phyloP scores from a whole-genome alignment of 2,113 vertebrate species.

The Pelvicachromis taeniatus region DNA sequence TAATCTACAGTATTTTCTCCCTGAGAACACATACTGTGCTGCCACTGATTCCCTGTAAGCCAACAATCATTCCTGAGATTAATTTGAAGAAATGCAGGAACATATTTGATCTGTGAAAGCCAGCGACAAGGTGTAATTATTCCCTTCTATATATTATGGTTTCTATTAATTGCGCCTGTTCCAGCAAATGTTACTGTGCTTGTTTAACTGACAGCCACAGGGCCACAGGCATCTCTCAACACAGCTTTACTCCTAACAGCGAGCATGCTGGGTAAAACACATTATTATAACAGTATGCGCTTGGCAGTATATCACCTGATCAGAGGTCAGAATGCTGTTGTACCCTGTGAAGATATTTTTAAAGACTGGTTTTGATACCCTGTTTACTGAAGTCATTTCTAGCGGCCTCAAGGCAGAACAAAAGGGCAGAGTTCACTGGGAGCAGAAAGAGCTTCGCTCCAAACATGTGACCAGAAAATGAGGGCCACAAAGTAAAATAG shows the following conservation, averaged over 20 bases:
- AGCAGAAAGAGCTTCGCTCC: slow-evolving; percentile 24
- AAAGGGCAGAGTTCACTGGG: slow-evolving; percentile 50
- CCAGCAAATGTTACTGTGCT: neutral
- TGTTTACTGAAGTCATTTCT: slow-evolving; percentile 54
- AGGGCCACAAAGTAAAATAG: slow-evolving; percentile 35
- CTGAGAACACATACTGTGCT: slow-evolving; percentile 39
- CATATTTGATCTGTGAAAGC: slow-evolving; percentile 31
- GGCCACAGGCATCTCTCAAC: slow-evolving; percentile 7
- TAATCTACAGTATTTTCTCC: slow-evolving; percentile 36
- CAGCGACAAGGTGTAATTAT: slow-evolving; percentile 36
- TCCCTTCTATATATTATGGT: slow-evolving; percentile 15
- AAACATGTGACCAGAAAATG: slow-evolving; percentile 32
- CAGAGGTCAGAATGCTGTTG: slow-evolving; percentile 19
- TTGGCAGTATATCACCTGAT: slow-evolving; percentile 34
- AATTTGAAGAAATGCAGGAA: slow-evolving; percentile 30
- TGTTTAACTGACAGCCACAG: slow-evolving; percentile 17
- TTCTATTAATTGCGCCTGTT: slow-evolving; percentile 43
- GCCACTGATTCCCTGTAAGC: slow-evolving; percentile 38
- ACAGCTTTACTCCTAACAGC: slow-evolving; percentile 17
- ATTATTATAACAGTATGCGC: slow-evolving; percentile 31
- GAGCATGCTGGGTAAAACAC: neutral
- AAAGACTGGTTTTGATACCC: slow-evolving; percentile 36
- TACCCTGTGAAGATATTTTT: slow-evolving; percentile 38
- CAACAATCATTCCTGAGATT: slow-evolving; percentile 36
- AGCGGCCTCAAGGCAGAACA: slow-evolving; percentile 42